Evolutionary conservation across 2,797 vertebrate species (phyloP).

Genomic region (Betta splendens): DNA sequence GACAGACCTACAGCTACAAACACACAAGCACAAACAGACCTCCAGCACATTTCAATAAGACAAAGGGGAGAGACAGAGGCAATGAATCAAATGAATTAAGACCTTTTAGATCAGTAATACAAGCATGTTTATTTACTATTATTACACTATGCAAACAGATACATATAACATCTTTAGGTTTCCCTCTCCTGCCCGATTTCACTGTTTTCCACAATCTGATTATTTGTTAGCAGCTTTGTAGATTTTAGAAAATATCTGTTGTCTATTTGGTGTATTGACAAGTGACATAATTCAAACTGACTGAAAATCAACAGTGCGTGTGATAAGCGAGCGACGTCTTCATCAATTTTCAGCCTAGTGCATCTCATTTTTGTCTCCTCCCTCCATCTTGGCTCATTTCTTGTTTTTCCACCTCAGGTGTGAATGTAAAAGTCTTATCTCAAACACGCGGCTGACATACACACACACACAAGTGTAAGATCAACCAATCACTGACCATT

Average conservation of each 20-base stretch:
- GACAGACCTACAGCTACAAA: neutral
- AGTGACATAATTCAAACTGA: conserved; percentile 32
- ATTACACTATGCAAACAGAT: conserved; percentile 1
- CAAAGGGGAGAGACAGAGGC: neutral
- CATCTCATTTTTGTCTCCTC: conserved; percentile 15
- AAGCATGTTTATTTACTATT: neutral
- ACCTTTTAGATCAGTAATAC: neutral
- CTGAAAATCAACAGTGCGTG: conserved; percentile 20
- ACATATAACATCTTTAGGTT: too few relatives aligned
- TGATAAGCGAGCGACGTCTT: conserved; percentile 20
- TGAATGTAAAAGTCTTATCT: too few relatives aligned
- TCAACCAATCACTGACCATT: conserved; percentile 1
- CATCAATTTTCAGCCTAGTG: conserved; percentile 17
- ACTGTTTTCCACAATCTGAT: neutral
- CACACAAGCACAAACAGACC: neutral
- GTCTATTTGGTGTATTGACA: conserved; percentile 10
- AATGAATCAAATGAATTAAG: neutral
- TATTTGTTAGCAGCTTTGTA: neutral
- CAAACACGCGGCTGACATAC: too few relatives aligned
- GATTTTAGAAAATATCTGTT: conserved; percentile 1
- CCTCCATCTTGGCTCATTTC: neutral
- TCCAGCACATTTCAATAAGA: neutral
- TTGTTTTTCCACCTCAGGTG: neutral
- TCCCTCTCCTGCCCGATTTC: conserved; percentile 3
- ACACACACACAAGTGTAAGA: neutral